Base-by-base conservation (phyloP, 1,140 invertebrate species). In the Druon quercuslanigerum region DNA sequence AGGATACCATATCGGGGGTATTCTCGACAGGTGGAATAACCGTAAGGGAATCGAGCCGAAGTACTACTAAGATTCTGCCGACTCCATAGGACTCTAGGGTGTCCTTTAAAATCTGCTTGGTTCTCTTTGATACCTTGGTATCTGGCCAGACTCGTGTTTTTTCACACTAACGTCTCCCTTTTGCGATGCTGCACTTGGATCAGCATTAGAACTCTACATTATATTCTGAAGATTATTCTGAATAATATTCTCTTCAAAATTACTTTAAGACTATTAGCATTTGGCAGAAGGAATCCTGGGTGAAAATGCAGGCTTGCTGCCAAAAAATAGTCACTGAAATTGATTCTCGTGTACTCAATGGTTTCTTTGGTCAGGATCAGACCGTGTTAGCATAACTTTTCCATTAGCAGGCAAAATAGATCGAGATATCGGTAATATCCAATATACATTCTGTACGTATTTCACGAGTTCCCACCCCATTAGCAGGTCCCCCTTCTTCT, bases 1-100 rank as follows among this genome's bases (percentile, higher is more conserved):
- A 85, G 83, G 81, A 83, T 88, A 83, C 83, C 82, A 82, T 87
- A 89, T 87, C 82, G 75, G 78, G 20, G 84, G 85, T 89, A 88
- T 90, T 89, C 86, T 88, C 85, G 85, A 84, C 82, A 84, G 84
- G 84, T 79, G 81, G 83, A 89, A 89, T 90, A 90, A 90, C 87
- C 89, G 85, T 89, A 88, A 90, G 86, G 82, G 85, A 87, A 90
- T 90, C 86, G 85, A 84, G 80, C 78, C 82, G 75, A 85, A 84
- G 79, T 85, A 85, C 84, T 77, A 77, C 86, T 84, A 87, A 90
- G 87, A 90, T 88, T 89, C 81, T 84, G 79, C 77, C 82, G 81
- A 82, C 82, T 84, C 74, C 80, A 90, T 82, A 81, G 84, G 80
- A 73, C 88, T 88, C 89, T 71, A 82, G 89, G 87, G 89, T 90